These are phyloP conservation scores for Ormyrus labotus DNA, from an alignment of 2,888 invertebrate genomes.

Conservation along the genomic window DNA sequence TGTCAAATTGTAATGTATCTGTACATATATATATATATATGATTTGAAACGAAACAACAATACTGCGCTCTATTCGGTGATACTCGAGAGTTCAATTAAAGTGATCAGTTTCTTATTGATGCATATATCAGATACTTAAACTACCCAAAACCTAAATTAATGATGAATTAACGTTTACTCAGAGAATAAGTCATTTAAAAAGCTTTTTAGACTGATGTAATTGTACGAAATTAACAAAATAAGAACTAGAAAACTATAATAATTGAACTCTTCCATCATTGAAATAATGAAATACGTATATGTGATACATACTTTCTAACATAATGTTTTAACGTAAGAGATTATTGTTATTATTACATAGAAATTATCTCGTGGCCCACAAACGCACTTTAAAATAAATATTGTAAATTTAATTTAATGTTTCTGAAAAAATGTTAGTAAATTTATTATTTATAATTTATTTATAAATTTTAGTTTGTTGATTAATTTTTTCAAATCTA, in stretches of 20 bases:
- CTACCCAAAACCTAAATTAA: neutral
- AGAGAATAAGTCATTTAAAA: slow-evolving; percentile 19
- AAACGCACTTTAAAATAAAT: slow-evolving; percentile 19
- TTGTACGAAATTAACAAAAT: slow-evolving; percentile 2
- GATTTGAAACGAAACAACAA: slow-evolving; percentile 56
- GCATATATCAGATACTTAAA: neutral
- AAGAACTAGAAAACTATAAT: slow-evolving; percentile 60
- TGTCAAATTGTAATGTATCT: slow-evolving; percentile 61
- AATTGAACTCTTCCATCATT: slow-evolving; percentile 68
- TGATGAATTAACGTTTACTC: neutral
- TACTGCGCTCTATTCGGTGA: slow-evolving; percentile 61
- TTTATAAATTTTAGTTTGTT: slow-evolving; percentile 11
- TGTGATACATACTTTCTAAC: slow-evolving; percentile 71
- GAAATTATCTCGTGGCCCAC: slow-evolving; percentile 47
- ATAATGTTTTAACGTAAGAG: slow-evolving; percentile 66
- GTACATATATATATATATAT: slow-evolving; percentile 54
- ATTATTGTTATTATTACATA: slow-evolving; percentile 62
- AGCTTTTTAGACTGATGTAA: slow-evolving; percentile 11
- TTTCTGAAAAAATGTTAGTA: slow-evolving; percentile 15
- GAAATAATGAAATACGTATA: slow-evolving; percentile 67
- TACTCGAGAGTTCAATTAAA: slow-evolving; percentile 67
- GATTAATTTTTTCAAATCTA: neutral
- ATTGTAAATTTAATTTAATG: slow-evolving; percentile 14
- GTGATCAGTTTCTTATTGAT: slow-evolving; percentile 17
- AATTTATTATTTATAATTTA: slow-evolving; percentile 6